Percentiles rank a stretch among this genome's conserved stretches.
Evolutionary conservation across 2,888 invertebrate genomes (phyloP).

Genomic region (Eristalis arbustorum): DNA sequence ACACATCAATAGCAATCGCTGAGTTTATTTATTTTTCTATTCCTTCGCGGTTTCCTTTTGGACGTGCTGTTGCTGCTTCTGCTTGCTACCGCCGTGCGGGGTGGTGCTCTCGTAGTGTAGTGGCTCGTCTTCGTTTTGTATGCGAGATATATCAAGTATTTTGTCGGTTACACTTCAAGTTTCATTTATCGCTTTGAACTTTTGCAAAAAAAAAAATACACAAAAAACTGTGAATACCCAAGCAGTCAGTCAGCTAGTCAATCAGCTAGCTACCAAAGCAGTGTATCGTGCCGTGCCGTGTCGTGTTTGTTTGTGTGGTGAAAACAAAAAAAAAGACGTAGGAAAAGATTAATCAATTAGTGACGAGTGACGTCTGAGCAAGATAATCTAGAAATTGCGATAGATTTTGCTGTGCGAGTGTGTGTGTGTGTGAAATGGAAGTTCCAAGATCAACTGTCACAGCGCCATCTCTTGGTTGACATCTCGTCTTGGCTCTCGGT

Average conservation of each 20-base stretch:
- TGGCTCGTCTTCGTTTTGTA: slow-evolving; percentile 26
- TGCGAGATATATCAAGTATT: slow-evolving; percentile 2
- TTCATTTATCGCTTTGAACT: slow-evolving; percentile 46
- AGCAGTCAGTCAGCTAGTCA: not conserved
- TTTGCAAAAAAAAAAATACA: slow-evolving; percentile 28
- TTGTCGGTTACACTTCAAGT: slow-evolving; percentile 27
- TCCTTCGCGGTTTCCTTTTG: not conserved
- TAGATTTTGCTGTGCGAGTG: not conserved
- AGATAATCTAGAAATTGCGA: not conserved
- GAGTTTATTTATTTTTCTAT: slow-evolving; percentile 20
- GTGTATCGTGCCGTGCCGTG: not conserved
- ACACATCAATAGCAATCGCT: not conserved
- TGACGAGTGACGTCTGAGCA: slow-evolving; percentile 26
- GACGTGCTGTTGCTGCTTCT: not conserved
- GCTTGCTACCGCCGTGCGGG: not conserved
- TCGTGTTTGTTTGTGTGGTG: not conserved
- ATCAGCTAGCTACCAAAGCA: not conserved
- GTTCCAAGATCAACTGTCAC: slow-evolving; percentile 1
- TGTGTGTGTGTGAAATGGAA: slow-evolving; percentile 23
- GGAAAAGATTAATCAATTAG: slow-evolving; percentile 8
- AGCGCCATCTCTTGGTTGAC: slow-evolving; percentile 50
- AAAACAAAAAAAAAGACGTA: not conserved
- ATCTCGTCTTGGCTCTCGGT: not conserved
- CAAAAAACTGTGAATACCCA: not conserved
- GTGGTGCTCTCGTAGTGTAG: not conserved